Evolutionary conservation across 2,113 vertebrate species (phyloP), one percentile per base, ranked within the genome.

Genomic region (Tyrannus savana): DNA sequence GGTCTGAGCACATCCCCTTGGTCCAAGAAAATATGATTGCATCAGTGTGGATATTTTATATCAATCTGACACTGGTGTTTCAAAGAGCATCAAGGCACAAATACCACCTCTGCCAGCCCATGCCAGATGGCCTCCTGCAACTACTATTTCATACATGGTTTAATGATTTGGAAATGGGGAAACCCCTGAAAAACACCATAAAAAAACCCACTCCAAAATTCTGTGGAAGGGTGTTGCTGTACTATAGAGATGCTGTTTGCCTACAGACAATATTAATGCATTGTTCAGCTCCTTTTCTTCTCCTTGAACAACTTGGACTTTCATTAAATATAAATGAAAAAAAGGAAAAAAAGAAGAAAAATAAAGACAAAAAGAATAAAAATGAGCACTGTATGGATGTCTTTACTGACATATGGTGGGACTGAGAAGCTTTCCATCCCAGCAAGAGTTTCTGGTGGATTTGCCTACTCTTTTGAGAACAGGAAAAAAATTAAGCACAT

Each of bases 301-400:
- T 74, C 23, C 14, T 68, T 1, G 1, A 30, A 24, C 27, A 73
- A 37, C 14, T 5, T 69, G 37, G 63, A 33, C 19, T 76, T 72
- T 13, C 53, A 49, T 35, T 62, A 74, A 77, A 53, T 23, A 17
- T 12, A 68, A 72, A 56, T 7, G 7, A 21, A 46, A 46, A 67
- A 39, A 74, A 49, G 10, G 4, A 12, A 44, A 23, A 3, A 9
- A 3, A 9, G 47, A 22, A 0, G 0, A 14, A 33, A 83, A 83
- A 90, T 21, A 6, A 85, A 66, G 15, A 41, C 2, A 35, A 84
- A 84, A 77, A 60, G 1, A 68, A 60, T 19, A 49, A 84, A 73
- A 82, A 47, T 14, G 33, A 94, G 35, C 7, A 14, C 27, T 0
- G 1, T 33, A 37, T 22, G 16, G 16, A 39, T 87, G 31, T 14